phyloP scores from a whole-genome alignment of 2,888 invertebrate genomes.

The Eilema sororculum region DNA sequence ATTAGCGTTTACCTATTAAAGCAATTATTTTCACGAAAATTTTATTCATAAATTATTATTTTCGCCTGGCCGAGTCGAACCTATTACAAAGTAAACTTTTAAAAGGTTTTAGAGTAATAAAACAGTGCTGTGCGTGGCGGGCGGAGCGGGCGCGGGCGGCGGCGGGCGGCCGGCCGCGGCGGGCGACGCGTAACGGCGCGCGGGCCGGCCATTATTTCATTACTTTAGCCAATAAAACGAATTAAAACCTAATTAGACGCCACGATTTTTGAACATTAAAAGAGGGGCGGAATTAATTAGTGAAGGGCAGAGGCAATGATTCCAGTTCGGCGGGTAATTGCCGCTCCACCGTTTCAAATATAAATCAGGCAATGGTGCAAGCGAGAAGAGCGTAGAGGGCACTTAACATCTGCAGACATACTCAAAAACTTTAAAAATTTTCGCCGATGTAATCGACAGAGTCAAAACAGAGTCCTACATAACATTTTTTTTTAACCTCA shows the following conservation, averaged over 20 bases:
- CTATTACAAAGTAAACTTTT: conserved; percentile 51
- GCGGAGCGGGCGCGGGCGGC: conserved; percentile 32
- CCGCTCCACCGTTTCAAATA: conserved; percentile 72
- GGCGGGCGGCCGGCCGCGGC: conserved; percentile 12
- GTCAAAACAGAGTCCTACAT: no score
- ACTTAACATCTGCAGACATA: background rate
- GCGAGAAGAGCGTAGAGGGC: conserved; percentile 36
- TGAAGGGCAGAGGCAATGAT: conserved; percentile 81
- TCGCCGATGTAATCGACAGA: no score
- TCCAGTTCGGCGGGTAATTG: conserved; percentile 82
- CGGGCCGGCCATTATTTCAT: conserved; percentile 74
- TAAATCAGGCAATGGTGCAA: conserved; percentile 63
- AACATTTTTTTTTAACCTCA: no score
- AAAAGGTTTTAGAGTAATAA: conserved; percentile 56
- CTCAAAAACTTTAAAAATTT: no score
- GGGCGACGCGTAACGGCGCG: conserved; percentile 60
- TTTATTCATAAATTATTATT: conserved; percentile 37
- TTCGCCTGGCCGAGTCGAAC: conserved; percentile 24
- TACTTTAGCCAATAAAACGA: conserved; percentile 84
- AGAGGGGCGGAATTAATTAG: conserved; percentile 85
- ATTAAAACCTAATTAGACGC: conserved; percentile 87
- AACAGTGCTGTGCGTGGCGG: conserved; percentile 59
- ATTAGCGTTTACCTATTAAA: background rate
- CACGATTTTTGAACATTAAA: conserved; percentile 86
- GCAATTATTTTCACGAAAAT: conserved; percentile 16